Evolutionary conservation across 2,797 vertebrate genomes (phyloP).

Genomic region (Platyrinchus mystaceus): DNA sequence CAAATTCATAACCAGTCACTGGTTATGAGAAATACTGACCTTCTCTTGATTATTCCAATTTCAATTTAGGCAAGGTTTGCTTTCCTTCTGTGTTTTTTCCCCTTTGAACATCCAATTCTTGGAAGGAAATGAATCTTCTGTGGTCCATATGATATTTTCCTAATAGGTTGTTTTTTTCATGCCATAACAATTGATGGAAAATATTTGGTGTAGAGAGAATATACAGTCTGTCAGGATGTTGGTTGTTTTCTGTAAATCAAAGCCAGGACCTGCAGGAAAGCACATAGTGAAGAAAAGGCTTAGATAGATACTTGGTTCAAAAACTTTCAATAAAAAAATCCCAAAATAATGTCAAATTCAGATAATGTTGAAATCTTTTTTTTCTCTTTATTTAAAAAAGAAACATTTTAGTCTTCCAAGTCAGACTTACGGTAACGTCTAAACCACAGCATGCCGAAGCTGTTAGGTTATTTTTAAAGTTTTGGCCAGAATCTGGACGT

Average conservation of each 20-base stretch:
- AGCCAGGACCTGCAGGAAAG: background rate
- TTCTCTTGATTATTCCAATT: background rate
- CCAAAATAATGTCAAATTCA: background rate
- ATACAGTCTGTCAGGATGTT: background rate
- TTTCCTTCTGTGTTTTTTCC: background rate
- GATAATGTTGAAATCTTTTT: conserved; percentile 8
- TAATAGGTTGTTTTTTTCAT: background rate
- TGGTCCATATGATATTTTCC: conserved; percentile 8
- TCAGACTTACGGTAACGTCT: conserved; percentile 57
- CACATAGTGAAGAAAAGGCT: background rate
- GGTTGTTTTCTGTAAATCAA: conserved; percentile 17
- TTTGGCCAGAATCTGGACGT: conserved; percentile 22
- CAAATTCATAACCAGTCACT: background rate
- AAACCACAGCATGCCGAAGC: conserved; percentile 64
- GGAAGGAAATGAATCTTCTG: conserved; percentile 44
- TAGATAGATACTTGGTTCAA: background rate
- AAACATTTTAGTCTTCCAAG: conserved; percentile 45
- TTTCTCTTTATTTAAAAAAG: background rate
- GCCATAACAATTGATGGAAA: background rate
- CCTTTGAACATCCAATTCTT: background rate
- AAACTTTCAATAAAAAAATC: background rate
- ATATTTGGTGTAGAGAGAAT: conserved; percentile 6
- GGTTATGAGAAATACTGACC: background rate
- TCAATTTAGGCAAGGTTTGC: conserved; percentile 7
- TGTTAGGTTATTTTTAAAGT: conserved; percentile 61